Conservation (phyloP, 1,140 invertebrate genomes). For the Chrysopa pallens region DNA sequence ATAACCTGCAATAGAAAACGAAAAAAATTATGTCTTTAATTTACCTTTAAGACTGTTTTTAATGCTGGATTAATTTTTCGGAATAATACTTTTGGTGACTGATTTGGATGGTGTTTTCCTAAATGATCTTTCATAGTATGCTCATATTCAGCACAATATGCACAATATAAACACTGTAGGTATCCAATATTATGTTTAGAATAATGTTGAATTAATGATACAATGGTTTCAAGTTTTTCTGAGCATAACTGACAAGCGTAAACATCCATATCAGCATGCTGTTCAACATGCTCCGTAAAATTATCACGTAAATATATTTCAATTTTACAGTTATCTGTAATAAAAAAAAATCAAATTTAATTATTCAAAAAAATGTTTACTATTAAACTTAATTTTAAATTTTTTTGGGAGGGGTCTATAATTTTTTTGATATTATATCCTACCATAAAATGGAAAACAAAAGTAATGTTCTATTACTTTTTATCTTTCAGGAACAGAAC, state of each 20-base stretch:
- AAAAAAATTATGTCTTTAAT: no score
- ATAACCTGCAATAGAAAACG: no score
- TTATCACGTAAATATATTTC: not conserved
- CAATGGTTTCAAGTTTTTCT: not conserved
- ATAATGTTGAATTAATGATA: conserved; percentile 1
- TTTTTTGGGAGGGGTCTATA: no score
- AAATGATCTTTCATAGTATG: conserved; percentile 37
- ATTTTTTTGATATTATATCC: no score
- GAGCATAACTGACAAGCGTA: not conserved
- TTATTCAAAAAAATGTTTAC: no score
- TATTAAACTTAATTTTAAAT: no score
- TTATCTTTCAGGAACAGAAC: no score
- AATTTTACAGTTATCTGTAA: not conserved
- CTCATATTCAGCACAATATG: conserved; percentile 21
- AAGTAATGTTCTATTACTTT: no score
- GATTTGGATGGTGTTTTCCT: conserved; percentile 28
- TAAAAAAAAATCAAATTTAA: no score
- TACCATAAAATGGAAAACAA: no score
- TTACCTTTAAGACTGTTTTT: not conserved
- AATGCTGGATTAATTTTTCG: not conserved
- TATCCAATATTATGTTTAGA: conserved; percentile 9
- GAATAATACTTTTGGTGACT: not conserved
- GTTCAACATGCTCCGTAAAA: not conserved
- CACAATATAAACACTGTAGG: conserved; percentile 25
- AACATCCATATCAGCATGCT: not conserved